phyloP scores from a whole-genome alignment of 2,888 invertebrate species.

The Macaria notata region DNA sequence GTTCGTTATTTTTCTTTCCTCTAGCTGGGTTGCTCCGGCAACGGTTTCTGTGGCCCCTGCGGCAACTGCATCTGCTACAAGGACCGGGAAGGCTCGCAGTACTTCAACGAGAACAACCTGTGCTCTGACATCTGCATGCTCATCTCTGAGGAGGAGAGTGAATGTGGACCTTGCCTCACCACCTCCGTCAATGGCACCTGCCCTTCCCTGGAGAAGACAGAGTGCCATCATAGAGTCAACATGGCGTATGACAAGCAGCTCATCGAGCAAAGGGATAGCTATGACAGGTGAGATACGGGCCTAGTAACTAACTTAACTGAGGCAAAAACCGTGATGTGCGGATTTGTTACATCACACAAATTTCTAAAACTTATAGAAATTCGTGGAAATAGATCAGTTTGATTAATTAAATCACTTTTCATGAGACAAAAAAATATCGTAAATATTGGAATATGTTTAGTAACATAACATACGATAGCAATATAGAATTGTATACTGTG shows the following conservation, averaged over 20 bases:
- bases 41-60: slow-evolving; percentile 59
- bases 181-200: slow-evolving; percentile 36
- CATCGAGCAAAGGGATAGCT: slow-evolving; percentile 36
- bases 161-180: slow-evolving; percentile 54
- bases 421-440: too few species aligned
- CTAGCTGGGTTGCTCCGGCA: slow-evolving; percentile 53
- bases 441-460: too few species aligned
- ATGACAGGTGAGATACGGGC: slow-evolving; percentile 27
- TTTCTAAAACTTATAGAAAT: too few species aligned
- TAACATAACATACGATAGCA: too few species aligned
- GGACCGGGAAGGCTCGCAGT: slow-evolving; percentile 57
- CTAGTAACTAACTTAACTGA: too few species aligned
- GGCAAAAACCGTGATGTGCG: too few species aligned
- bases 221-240: slow-evolving; percentile 22
- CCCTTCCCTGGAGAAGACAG: slow-evolving; percentile 29
- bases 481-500: too few species aligned
- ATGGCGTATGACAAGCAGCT: slow-evolving; percentile 41
- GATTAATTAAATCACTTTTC: too few species aligned
- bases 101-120: slow-evolving; percentile 53
- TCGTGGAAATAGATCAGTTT: too few species aligned
- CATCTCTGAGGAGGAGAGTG: slow-evolving; percentile 27
- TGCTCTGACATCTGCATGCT: slow-evolving; percentile 62
- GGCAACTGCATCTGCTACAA: slow-evolving; percentile 57
- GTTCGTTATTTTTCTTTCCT: too few species aligned
- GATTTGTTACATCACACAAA: too few species aligned